These are phyloP conservation scores for Andricus curvator DNA, from an alignment of 2,888 invertebrate species.

Conservation along the genomic window DNA sequence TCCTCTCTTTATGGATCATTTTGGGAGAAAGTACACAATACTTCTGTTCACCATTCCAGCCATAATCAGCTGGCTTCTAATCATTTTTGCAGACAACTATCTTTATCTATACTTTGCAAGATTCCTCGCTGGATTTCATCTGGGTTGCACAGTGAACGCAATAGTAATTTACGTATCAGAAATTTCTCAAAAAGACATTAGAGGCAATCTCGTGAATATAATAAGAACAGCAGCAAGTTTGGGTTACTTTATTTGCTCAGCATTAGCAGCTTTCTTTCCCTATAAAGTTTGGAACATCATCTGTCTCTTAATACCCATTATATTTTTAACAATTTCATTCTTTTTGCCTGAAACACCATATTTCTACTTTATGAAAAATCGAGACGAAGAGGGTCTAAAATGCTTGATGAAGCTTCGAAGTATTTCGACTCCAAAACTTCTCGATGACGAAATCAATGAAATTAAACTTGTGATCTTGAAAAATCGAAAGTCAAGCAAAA, in stretches of 20 bases:
- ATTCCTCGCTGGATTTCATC: slow-evolving; percentile 19
- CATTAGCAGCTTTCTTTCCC: slow-evolving; percentile 1
- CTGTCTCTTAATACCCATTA: neutral
- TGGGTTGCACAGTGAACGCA: neutral
- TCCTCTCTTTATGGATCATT: slow-evolving; percentile 10
- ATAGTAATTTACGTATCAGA: slow-evolving; percentile 8
- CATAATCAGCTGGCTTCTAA: slow-evolving; percentile 13
- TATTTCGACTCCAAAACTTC: neutral
- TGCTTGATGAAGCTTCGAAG: slow-evolving; percentile 7
- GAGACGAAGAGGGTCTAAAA: neutral
- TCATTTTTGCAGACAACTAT: slow-evolving; percentile 22
- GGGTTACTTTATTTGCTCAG: slow-evolving; percentile 1
- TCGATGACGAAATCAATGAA: neutral
- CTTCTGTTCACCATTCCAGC: slow-evolving; percentile 1
- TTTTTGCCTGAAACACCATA: slow-evolving; percentile 28
- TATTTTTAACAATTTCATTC: neutral
- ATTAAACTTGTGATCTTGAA: neutral
- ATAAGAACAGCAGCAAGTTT: neutral
- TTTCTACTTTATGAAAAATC: slow-evolving; percentile 29
- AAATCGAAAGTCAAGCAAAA: neutral
- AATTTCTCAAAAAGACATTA: slow-evolving; percentile 19
- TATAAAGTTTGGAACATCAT: neutral
- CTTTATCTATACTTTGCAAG: slow-evolving; percentile 6
- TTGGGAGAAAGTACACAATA: slow-evolving; percentile 17
- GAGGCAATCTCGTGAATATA: neutral